A percentile compares a stretch with the other conserved stretches of the same genome.
These are phyloP conservation scores for Leptinotarsa defecta DNA, from an alignment of 1,140 invertebrate species.

Conservation along the genomic window DNA sequence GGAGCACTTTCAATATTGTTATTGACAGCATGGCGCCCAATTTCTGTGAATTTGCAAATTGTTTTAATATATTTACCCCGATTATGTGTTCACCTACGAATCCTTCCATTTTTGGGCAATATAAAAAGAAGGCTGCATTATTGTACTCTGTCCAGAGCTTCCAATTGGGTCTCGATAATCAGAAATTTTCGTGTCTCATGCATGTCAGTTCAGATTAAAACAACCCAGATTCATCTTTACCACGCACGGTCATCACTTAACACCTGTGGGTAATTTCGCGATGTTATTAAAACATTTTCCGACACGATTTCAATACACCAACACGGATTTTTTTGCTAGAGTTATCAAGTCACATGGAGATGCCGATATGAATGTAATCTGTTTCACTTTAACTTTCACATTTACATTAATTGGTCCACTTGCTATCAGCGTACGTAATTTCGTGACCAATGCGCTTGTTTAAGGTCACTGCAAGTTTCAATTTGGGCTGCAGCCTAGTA, in stretches of 20 bases:
- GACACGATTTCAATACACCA: background rate
- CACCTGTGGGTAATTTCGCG: background rate
- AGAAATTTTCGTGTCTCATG: too few species aligned
- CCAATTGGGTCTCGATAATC: too few species aligned
- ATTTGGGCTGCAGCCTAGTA: constrained; percentile 7
- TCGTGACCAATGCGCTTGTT: constrained; percentile 1
- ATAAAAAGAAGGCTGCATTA: too few species aligned
- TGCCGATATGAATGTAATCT: constrained; percentile 9
- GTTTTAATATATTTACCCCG: too few species aligned
- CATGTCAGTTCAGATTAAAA: background rate
- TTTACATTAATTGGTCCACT: constrained; percentile 25
- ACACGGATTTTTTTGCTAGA: background rate
- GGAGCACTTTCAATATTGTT: too few species aligned
- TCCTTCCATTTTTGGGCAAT: too few species aligned
- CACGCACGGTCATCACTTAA: background rate
- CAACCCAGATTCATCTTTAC: background rate
- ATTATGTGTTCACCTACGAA: too few species aligned
- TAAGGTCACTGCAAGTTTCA: constrained; percentile 4
- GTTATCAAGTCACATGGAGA: constrained; percentile 3
- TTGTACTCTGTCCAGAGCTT: too few species aligned
- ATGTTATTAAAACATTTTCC: background rate
- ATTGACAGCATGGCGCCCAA: too few species aligned
- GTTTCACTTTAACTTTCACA: constrained; percentile 23
- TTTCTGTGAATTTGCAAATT: too few species aligned
- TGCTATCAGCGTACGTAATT: constrained; percentile 19